Percentiles rank a stretch among this genome's conserved stretches.
Conservation (phyloP, 2,113 vertebrate genomes). For the Thymallus thymallus region DNA sequence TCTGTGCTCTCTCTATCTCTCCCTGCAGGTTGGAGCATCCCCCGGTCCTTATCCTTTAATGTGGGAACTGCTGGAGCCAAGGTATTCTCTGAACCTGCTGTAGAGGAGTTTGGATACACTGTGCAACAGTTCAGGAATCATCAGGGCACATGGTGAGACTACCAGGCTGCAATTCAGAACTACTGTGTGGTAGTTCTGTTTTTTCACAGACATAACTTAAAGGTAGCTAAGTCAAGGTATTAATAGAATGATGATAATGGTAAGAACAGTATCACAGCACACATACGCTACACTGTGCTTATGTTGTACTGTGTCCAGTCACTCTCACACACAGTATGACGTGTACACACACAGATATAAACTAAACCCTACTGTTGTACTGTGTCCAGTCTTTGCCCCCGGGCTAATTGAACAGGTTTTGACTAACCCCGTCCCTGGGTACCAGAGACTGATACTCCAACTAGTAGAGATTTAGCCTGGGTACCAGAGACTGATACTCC, state of each 20-base stretch:
- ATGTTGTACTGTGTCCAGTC: too few species aligned
- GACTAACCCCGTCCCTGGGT: too few species aligned
- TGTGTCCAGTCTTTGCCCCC: too few species aligned
- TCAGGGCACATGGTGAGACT: constrained; percentile 81
- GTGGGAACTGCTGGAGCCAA: constrained; percentile 75
- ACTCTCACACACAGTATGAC: too few species aligned
- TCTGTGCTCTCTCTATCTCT: not conserved
- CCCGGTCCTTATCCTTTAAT: constrained; percentile 75
- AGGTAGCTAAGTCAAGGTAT: too few species aligned
- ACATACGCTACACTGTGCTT: too few species aligned
- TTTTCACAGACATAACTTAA: not conserved
- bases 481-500: too few species aligned
- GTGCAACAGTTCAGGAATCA: constrained; percentile 79
- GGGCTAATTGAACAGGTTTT: too few species aligned
- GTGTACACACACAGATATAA: not conserved
- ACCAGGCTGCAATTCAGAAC: not conserved
- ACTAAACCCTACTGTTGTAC: not conserved
- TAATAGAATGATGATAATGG: too few species aligned
- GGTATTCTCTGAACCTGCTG: constrained; percentile 73
- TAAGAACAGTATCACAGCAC: too few species aligned
- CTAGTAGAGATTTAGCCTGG: too few species aligned
- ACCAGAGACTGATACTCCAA: too few species aligned
- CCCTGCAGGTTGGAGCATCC: constrained; percentile 63
- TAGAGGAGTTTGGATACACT: constrained; percentile 80
- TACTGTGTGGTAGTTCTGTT: not conserved